A percentile compares a stretch with the other conserved stretches of the same genome.
These are phyloP conservation scores for Orcinus orca DNA, from an alignment of 2,113 vertebrate species.

Conservation along the genomic window DNA sequence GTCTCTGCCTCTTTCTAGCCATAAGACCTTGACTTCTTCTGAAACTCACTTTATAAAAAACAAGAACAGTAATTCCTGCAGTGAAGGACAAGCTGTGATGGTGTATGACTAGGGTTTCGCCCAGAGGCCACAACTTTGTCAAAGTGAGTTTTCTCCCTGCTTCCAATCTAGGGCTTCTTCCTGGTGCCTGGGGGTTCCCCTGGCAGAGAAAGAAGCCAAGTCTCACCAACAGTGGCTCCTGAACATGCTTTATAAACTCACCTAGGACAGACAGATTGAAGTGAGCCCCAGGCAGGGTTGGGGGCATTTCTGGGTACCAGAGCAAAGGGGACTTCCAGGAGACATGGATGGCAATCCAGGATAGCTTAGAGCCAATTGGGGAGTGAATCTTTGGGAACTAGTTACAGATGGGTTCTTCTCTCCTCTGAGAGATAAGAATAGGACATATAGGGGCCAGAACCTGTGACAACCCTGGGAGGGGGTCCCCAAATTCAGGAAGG, in stretches of 20 bases:
- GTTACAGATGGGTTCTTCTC: background rate
- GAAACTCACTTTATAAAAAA: background rate
- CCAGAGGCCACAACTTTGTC: background rate
- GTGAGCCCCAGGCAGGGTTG: background rate
- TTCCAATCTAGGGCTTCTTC: background rate
- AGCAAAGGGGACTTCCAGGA: background rate
- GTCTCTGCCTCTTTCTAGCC: background rate
- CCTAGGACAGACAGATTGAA: background rate
- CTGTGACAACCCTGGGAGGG: background rate
- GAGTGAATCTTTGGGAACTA: background rate
- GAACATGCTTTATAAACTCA: no score
- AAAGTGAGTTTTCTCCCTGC: background rate
- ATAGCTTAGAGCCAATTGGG: background rate
- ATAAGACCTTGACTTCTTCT: background rate
- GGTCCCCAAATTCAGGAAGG: background rate
- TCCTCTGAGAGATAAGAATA: background rate
- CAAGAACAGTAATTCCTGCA: background rate
- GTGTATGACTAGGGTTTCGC: background rate
- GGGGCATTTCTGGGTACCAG: background rate
- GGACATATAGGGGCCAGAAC: background rate
- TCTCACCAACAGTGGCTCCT: background rate
- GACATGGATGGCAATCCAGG: background rate
- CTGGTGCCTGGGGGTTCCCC: background rate
- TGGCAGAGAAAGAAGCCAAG: background rate
- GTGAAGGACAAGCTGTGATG: background rate